Base-by-base conservation (phyloP, 2,888 invertebrate species). In the Elysia crispata region DNA sequence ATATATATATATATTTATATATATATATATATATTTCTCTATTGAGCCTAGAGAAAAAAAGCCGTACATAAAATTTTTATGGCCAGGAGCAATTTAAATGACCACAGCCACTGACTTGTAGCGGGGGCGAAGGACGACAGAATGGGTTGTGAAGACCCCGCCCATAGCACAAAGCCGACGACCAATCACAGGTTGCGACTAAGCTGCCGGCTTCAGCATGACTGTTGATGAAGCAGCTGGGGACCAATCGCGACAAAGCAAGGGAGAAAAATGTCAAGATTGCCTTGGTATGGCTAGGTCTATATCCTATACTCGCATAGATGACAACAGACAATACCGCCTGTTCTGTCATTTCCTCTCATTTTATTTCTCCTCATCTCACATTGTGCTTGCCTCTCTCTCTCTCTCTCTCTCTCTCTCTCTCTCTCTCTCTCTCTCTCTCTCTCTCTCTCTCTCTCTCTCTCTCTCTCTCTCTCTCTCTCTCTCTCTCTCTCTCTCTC, bases 361-460 rank as follows among this genome's bases (percentile, higher is more conserved):
- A n/a, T 18, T 23, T 18, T 50, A 8, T 73, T 23, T 23, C 15
- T 73, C 49, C 49, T 20, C 49, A n/a, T 72, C 49, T 15, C 23
- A 31, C 15, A 18, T n/a, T 73, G 73, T 13, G 18, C n/a, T n/a
- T n/a, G n/a, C n/a, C n/a, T n/a, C n/a, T n/a, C n/a, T 73, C 8
- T 50, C 73, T 73, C 50, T 50, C 11, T 50, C 73, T 73, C 73
- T 73, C 50, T 73, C 50, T 73, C 6, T 73, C 49, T 50, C 23
- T 73, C 73, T 73, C n/a, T 50, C 60, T 60, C 60, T 75, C 30
- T 60, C 30, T 60, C 74, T 60, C 30, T 75, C 30, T 75, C 31
- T 54, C 60, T 75, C 30, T 75, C 74, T 25, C 25, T 57, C 60
- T 25, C 28, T 60, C 74, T 60, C 57, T 60, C 1, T 60, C 30